Base-by-base conservation (phyloP, 1,140 invertebrate species). In the Ostrea edulis region DNA sequence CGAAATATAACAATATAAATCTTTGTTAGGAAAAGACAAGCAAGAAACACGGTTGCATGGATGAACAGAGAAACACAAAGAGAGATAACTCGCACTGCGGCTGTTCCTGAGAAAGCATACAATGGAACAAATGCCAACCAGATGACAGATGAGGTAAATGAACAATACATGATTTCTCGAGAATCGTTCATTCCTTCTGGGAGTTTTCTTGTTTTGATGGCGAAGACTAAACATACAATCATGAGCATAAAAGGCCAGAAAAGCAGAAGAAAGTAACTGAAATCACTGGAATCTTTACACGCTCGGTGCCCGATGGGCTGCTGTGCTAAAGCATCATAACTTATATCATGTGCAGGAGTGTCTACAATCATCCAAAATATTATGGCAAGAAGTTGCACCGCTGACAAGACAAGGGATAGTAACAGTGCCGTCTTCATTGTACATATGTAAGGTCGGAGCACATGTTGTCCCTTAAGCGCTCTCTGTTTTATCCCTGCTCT, bases 201-300 rank as follows among this genome's bases (percentile, higher is more conserved):
- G 14, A 93, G 88, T 68, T 88, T 89, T 68, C 93, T 88, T 8
- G 92, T 92, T 81, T 98, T 96, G 0, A 98, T 96, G 5, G 98
- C 98, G 93, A 98, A 98, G 11, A 98, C 96, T 0, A 98, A 98
- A 94, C 98, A 98, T 4, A 98, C 96, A 11, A 98, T 95, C 90
- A 98, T 98, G n/a, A 98, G 95, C 44, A 98, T 95, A 90, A 98
- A 97, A 0, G 98, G 98, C 96, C 98, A 98, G 90, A 97, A 97
- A 94, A 98, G n/a, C 58, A 86, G 81, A 81, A 83, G 52, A 0
- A 88, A 53, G 52, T 91, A 92, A 20, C n/a, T 62, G 88, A 89
- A n/a, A 51, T 68, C 12, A 84, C 68, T 52, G 35, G 44, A 62
- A 89, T 71, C n/a, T 88, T 62, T 85, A 44, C 29, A 86, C 90